A percentile compares a stretch with the other conserved stretches of the same genome.
Evolutionary conservation across 2,888 invertebrate species (phyloP).

Genomic region (Drosophila sordidapex): DNA sequence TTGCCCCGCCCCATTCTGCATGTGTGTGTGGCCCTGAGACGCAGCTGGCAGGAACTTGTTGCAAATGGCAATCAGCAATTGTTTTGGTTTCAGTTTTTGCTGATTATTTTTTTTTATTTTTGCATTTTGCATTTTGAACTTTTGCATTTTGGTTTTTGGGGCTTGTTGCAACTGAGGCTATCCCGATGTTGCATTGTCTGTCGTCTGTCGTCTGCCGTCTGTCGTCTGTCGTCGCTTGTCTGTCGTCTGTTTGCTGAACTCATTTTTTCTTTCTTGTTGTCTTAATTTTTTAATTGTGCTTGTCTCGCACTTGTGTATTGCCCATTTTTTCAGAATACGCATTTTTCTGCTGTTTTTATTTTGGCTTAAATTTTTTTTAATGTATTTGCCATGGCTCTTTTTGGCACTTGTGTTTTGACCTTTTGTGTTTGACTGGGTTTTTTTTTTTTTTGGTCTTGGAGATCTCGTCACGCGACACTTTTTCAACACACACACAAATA

Average conservation of each 20-base stretch:
- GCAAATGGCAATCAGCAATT: conserved; percentile 23
- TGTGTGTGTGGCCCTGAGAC: conserved; percentile 16
- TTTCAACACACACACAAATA: conserved; percentile 5
- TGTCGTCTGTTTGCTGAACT: conserved; percentile 56
- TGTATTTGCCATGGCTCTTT: conserved; percentile 47
- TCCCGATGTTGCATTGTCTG: conserved; percentile 16
- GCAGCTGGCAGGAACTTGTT: conserved; percentile 41
- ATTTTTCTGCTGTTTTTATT: conserved; percentile 43
- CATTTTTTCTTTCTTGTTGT: conserved; percentile 36
- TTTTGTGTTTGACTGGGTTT: conserved; percentile 35
- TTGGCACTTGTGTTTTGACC: conserved; percentile 45
- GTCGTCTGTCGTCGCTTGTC: neutral
- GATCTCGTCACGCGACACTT: conserved; percentile 32
- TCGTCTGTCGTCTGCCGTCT: neutral
- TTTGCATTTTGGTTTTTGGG: conserved; percentile 1
- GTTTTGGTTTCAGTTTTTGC: conserved; percentile 22
- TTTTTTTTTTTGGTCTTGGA: conserved; percentile 1
- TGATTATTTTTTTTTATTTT: conserved; percentile 14
- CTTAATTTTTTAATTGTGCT: conserved; percentile 68
- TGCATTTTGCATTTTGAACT: conserved; percentile 13
- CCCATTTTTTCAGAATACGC: conserved; percentile 50
- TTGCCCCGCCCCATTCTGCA: neutral
- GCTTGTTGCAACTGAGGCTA: conserved; percentile 18
- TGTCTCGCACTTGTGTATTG: conserved; percentile 59
- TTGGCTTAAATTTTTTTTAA: conserved; percentile 7